Conservation (phyloP, 2,888 invertebrate species). For the Chrysina gloriosa region DNA sequence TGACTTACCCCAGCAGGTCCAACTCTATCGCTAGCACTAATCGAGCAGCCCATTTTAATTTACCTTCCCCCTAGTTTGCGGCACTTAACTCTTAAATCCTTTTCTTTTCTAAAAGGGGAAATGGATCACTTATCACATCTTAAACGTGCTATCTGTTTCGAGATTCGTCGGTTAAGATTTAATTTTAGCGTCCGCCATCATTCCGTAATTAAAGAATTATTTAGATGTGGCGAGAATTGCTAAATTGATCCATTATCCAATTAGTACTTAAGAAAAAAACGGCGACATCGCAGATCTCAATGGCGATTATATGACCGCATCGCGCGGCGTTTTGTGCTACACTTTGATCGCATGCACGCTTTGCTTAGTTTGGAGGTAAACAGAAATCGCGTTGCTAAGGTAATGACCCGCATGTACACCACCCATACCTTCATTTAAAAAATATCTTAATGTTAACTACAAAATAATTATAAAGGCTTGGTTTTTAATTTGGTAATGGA, state of each 20-base stretch:
- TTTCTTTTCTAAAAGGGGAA: background rate
- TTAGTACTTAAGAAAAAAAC: conserved; percentile 12
- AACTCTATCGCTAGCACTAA: conserved; percentile 51
- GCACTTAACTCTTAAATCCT: conserved; percentile 2
- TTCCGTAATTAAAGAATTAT: background rate
- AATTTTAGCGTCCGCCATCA: conserved; percentile 7
- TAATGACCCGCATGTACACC: conserved; percentile 24
- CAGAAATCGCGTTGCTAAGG: conserved; percentile 39
- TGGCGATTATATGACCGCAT: conserved; percentile 3
- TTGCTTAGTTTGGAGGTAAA: conserved; percentile 30
- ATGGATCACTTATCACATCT: conserved; percentile 1
- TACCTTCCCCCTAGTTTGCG: background rate
- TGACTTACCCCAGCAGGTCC: conserved; percentile 52
- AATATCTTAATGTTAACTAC: conserved; percentile 24
- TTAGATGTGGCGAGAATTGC: conserved; percentile 7
- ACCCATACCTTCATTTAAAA: background rate
- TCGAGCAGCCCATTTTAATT: conserved; percentile 47
- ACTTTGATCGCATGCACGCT: conserved; percentile 20
- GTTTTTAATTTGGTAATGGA: conserved; percentile 24
- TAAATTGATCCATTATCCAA: conserved; percentile 35
- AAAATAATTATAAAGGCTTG: background rate
- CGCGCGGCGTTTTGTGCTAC: conserved; percentile 1
- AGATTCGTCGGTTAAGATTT: background rate
- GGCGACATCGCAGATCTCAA: background rate
- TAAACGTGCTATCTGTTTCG: background rate